Evolutionary conservation across 2,888 invertebrate species (phyloP).

Genomic region (Sphaerophoria taeniata): DNA sequence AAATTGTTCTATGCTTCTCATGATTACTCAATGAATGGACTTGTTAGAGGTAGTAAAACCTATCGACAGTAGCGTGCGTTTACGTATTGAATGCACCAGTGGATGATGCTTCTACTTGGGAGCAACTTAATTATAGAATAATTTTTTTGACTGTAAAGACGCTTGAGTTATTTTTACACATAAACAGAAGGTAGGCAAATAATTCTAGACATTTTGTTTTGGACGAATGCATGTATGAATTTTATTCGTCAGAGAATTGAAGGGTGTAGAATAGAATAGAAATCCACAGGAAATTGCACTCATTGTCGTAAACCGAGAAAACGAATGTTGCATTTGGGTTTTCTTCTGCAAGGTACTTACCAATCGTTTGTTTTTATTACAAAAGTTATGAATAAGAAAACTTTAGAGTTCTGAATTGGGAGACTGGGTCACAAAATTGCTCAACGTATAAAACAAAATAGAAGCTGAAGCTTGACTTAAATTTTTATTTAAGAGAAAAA

Average conservation of each 20-base stretch:
- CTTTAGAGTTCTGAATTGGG: background rate
- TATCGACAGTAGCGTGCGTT: conserved; percentile 68
- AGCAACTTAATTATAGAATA: conserved; percentile 71
- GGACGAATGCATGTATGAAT: conserved; percentile 51
- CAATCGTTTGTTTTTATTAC: too few species aligned
- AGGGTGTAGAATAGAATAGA: conserved; percentile 72
- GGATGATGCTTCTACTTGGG: conserved; percentile 62
- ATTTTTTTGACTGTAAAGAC: conserved; percentile 63
- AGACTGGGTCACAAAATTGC: too few species aligned
- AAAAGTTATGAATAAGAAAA: conserved; percentile 27
- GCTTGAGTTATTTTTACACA: conserved; percentile 69
- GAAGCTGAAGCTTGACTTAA: too few species aligned
- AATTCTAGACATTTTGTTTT: conserved; percentile 25
- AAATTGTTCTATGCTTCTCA: conserved; percentile 6
- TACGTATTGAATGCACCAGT: conserved; percentile 65
- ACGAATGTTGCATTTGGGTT: too few species aligned
- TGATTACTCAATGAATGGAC: conserved; percentile 19
- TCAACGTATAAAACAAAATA: too few species aligned
- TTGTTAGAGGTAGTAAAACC: conserved; percentile 65
- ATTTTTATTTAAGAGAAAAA: too few species aligned
- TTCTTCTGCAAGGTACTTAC: too few species aligned
- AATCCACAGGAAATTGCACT: conserved; percentile 65
- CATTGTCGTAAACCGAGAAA: too few species aligned
- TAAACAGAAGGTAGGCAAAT: conserved; percentile 34
- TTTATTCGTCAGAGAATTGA: conserved; percentile 69